Conservation (phyloP, 2,113 vertebrate genomes). For the Pontoporia blainvillei region DNA sequence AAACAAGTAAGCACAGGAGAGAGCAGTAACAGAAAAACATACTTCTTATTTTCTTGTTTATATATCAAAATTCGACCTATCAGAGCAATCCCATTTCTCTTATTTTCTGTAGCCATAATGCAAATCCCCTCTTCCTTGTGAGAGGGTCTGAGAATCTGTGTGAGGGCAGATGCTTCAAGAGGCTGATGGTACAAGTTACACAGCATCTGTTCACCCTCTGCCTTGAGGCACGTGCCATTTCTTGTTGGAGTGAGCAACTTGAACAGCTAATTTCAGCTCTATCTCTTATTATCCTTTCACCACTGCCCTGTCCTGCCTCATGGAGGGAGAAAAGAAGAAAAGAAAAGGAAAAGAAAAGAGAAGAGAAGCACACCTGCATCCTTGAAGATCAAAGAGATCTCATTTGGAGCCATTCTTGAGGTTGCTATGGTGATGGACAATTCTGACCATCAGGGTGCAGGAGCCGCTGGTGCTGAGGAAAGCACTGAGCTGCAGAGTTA, state of each 20-base stretch:
- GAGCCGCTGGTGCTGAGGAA: not conserved
- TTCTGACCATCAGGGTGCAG: constrained; percentile 12
- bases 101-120: not conserved
- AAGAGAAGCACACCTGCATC: constrained; percentile 19
- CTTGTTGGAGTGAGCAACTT: not conserved
- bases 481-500: not conserved
- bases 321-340: not conserved
- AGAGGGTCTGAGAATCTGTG: not conserved
- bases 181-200: not conserved
- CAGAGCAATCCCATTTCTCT: constrained; percentile 30
- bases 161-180: not conserved
- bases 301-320: not conserved
- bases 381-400: constrained; percentile 18
- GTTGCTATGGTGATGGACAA: constrained; percentile 60
- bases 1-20: not conserved
- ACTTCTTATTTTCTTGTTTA: constrained; percentile 37
- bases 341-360: not conserved
- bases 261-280: not conserved
- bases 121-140: not conserved
- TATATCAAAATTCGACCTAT: constrained; percentile 12
- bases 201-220: constrained; percentile 12
- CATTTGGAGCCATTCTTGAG: constrained; percentile 38
- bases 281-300: not conserved
- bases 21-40: not conserved
- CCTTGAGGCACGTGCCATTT: not conserved